phyloP scores from a whole-genome alignment of 2,797 vertebrate species.

The Scyliorhinus canicula region DNA sequence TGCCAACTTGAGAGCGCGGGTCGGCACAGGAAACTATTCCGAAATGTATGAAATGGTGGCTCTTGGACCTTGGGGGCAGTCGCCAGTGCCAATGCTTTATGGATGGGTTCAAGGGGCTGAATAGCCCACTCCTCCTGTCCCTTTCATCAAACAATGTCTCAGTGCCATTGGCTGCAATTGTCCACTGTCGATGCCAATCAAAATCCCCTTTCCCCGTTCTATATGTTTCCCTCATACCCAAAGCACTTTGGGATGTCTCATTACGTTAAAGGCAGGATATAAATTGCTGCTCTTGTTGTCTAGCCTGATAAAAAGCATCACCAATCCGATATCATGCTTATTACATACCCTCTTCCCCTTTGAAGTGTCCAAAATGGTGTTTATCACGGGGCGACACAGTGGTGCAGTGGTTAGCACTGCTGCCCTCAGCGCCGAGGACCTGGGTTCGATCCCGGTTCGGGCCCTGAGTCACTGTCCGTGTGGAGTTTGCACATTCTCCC shows the following conservation, averaged over 20 bases:
- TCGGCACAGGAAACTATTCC: background rate
- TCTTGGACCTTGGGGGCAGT: background rate
- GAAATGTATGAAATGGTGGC: background rate
- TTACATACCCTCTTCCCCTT: conserved; percentile 36
- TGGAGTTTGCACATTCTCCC: too few relatives aligned
- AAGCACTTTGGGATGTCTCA: too few relatives aligned
- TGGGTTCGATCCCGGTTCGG: too few relatives aligned
- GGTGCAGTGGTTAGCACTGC: too few relatives aligned
- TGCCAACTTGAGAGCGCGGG: too few relatives aligned
- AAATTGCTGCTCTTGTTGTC: too few relatives aligned
- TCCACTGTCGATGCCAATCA: background rate
- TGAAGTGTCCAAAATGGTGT: background rate
- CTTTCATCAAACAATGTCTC: too few relatives aligned
- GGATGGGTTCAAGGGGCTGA: background rate
- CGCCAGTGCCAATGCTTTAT: background rate
- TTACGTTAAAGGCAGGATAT: too few relatives aligned
- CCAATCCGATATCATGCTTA: conserved; percentile 34
- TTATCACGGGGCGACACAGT: too few relatives aligned
- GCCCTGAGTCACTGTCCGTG: too few relatives aligned
- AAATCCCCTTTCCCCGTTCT: background rate
- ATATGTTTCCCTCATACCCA: background rate
- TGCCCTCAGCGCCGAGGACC: too few relatives aligned
- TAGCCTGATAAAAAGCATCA: conserved; percentile 27
- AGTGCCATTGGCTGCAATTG: background rate
- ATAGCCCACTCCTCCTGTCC: background rate